Base-by-base conservation (phyloP, 1,140 invertebrate genomes). In the Drosophila parabipectinata region DNA sequence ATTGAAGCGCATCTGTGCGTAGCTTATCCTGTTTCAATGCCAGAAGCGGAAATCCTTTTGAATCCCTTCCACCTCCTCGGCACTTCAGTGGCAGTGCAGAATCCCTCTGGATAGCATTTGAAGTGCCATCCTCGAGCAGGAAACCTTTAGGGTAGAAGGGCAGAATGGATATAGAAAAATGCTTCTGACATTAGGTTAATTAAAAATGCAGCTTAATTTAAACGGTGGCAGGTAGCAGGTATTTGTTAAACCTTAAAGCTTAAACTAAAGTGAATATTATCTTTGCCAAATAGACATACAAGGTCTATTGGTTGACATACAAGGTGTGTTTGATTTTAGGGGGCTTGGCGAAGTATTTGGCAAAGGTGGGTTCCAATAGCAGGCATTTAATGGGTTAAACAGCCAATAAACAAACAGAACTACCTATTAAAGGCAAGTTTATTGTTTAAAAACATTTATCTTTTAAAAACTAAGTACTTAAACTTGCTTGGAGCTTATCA, bases 1-100 rank as follows among this genome's bases (percentile, higher is more conserved):
- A 79, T 67, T 67, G 58, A 55, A 66, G 32, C 39, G 41, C 68
- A 61, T 44, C 67, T 57, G 30, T 69, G 58, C 45, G 39, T 54
- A 57, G 53, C 51, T 76, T 60, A 60, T 57, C 68, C 41, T 37
- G 47, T 50, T 48, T 44, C 14, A 8, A 14, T 34, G 47, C n/a
- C 14, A 15, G 26, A 55, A 63, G 32, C 18, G 21, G 2, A 56
- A 30, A 45, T 69, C 41, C 32, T 37, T 71, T 62, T 52, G 39
- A 26, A 14, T 41, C 12, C 14, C 21, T 26, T 26, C 44, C 24
- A 45, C 10, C 39, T 44, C 24, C 8, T 6, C 7, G 14, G 2
- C 3, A 37, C 34, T 37, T 18, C 6, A 47, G 3, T 21, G 18
- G 18, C 18, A 18, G 24, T 47, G 44, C 44, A 18, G 18, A 21